Conservation (phyloP, 2,888 invertebrate species). For the Epirrita christyi region DNA sequence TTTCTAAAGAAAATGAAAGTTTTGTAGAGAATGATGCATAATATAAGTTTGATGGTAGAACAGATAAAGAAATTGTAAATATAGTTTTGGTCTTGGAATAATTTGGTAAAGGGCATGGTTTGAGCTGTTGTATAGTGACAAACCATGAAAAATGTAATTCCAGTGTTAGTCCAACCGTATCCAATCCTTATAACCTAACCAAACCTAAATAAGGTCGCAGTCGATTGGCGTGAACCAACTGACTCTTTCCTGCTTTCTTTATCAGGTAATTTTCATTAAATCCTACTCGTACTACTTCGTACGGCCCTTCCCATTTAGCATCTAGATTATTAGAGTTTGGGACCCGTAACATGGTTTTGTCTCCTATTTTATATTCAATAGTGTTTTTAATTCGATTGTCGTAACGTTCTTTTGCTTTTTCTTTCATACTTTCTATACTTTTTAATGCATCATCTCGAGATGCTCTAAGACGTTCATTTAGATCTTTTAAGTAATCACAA, state of each 20-base stretch:
- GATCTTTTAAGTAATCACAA: too few species aligned
- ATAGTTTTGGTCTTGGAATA: too few species aligned
- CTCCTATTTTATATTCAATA: too few species aligned
- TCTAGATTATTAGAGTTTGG: conserved; percentile 49
- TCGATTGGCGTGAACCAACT: conserved; percentile 41
- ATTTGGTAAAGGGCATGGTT: conserved; percentile 6
- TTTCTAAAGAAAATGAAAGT: too few species aligned
- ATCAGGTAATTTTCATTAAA: conserved; percentile 44
- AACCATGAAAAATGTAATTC: background rate
- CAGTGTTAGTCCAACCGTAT: too few species aligned
- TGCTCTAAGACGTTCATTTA: too few species aligned
- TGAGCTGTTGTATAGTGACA: background rate
- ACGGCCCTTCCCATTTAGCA: conserved; percentile 49
- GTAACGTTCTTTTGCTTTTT: conserved; percentile 48
- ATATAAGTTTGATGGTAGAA: too few species aligned
- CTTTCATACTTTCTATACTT: conserved; percentile 47
- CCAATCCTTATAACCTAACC: too few species aligned
- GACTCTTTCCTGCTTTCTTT: conserved; percentile 29
- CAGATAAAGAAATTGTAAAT: too few species aligned
- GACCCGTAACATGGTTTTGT: conserved; percentile 31
- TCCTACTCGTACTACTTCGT: conserved; percentile 39
- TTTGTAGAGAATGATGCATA: too few species aligned
- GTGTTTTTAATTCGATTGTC: conserved; percentile 38
- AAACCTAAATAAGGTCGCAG: conserved; percentile 26
- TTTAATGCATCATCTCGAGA: conserved; percentile 44